Base-by-base conservation (phyloP, 1,140 invertebrate species). In the Diachasmimorpha longicaudata region DNA sequence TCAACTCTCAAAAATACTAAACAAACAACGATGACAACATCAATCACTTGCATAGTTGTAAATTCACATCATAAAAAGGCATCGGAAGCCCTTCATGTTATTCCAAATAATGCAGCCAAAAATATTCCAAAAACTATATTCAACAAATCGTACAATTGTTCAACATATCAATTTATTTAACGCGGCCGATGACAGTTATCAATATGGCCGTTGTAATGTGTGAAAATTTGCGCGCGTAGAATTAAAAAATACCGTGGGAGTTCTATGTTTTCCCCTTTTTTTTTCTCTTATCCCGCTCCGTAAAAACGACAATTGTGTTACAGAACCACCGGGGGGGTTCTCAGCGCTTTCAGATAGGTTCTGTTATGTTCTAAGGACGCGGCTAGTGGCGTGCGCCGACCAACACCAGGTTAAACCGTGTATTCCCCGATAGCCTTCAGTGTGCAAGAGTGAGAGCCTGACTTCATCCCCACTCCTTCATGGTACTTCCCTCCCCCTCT, bases 311-410 rank as follows among this genome's bases (percentile, higher is more conserved):
- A 82, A 82, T 84, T 83, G 80, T 82, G 63, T 75, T 72, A 46
- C 23, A 72, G 81, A 72, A 66, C 76, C 79, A 81, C 82, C 81
- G 78, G 75, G 48, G 72, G 74, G 76, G 80, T 77, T 78, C 83
- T 83, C 78, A 80, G 80, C 81, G 77, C 81, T 81, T 82, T 84
- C 21, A 63, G 81, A 79, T 80, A 72, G 77, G 82, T 82, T 81
- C 58, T 63, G 58, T 82, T 84, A 74, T 75, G 81, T 82, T 80
- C 80, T 80, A 81, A 84, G 79, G 76, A 79, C 78, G 72, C 76
- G 77, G 73, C 73, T 58, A 66, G 72, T 68, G 79, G 80, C 79
- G 74, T 79, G 80, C 81, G 81, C 79, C 76, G 77, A 77, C 76
- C 48, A 52, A 63, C 58, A 63, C 58, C 55, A 58, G 74, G 63